These are phyloP conservation scores for Acrocephalus kingi DNA, from an alignment of 2,113 vertebrate species.

Conservation along the genomic window DNA sequence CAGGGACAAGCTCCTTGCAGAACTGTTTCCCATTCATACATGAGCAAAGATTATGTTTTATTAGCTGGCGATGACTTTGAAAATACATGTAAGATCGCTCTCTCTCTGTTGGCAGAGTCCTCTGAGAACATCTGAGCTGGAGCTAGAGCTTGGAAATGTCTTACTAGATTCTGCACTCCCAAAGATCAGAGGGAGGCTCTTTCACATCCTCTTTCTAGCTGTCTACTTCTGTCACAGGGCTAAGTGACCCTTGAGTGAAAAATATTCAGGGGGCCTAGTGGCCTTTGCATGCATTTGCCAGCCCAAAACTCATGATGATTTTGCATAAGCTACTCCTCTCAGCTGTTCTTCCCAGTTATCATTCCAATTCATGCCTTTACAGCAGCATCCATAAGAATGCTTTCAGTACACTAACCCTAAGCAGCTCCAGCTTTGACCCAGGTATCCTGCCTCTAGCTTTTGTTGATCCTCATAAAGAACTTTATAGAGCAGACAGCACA, in stretches of 20 bases:
- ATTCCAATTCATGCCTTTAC: not conserved
- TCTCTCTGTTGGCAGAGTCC: not conserved
- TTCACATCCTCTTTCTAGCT: not conserved
- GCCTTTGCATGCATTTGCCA: not conserved
- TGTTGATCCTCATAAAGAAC: not conserved
- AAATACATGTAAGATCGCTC: not conserved
- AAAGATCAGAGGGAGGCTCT: not conserved
- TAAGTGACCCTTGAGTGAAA: not conserved
- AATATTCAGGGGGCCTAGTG: not conserved
- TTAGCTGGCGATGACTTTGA: not conserved
- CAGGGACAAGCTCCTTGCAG: not conserved
- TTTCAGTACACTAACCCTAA: not conserved
- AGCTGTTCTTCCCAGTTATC: not conserved
- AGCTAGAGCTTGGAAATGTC: not conserved
- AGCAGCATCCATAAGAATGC: not conserved
- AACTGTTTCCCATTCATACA: not conserved
- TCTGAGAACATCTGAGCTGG: not conserved
- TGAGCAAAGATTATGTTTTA: not conserved
- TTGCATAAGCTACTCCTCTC: not conserved
- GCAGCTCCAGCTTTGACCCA: not conserved
- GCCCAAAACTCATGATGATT: not conserved
- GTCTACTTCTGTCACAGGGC: not conserved
- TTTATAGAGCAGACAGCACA: not conserved
- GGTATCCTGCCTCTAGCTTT: not conserved
- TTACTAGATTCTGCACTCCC: not conserved